Evolutionary conservation across 92 coral and sea anemone species (phyloP), one percentile per base, ranked within the genome.

Genomic region (Siderastrea siderea): DNA sequence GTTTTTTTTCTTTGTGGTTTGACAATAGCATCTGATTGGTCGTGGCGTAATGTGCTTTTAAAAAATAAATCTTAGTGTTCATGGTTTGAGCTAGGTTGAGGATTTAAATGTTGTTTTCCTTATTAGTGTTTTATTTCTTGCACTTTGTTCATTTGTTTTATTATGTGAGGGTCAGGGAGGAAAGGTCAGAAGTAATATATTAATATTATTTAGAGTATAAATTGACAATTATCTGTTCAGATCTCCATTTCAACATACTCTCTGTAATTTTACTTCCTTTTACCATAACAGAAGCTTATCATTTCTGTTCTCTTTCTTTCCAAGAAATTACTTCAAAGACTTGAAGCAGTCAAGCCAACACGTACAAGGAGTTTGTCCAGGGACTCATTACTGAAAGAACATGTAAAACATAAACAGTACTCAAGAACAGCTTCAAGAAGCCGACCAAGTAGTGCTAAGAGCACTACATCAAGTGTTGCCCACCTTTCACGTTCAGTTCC

Each of bases 241-340:
- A 26, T 26, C 69, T 64, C 26, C 44, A 16, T 64, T 64, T 64
- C 38, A 26, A 26, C 38, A 26, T 26, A 26, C 61, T 55, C 10
- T 8, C 61, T 14, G 3, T 19, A 6, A 43, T 3, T 66, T 66
- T 66, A 19, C 11, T 7, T 17, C 0, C 7, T 10, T 65, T 65
- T 38, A 16, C 70, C 43, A 7, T 1, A 16, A 0, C 44, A 65
- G 70, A 65, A 16, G 70, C 43, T 14, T 16, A 15, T 16, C 19
- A 65, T 14, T 17, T 60, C 44, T 61, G 59, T 65, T 45, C 4
- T 86, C 62, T 14, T 78, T 83, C 64, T 54, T 91, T 85, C 47
- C n/a, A 72, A 96, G 98, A 94, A 94, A 93, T 70, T 96, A 15
- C 94, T 96, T 1, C 91, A 92, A 78, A 92, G 99, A 78, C 96